A percentile compares a stretch with the other conserved stretches of the same genome.
Evolutionary conservation across 2,888 invertebrate genomes (phyloP).

Genomic region (Branchellion lobata): DNA sequence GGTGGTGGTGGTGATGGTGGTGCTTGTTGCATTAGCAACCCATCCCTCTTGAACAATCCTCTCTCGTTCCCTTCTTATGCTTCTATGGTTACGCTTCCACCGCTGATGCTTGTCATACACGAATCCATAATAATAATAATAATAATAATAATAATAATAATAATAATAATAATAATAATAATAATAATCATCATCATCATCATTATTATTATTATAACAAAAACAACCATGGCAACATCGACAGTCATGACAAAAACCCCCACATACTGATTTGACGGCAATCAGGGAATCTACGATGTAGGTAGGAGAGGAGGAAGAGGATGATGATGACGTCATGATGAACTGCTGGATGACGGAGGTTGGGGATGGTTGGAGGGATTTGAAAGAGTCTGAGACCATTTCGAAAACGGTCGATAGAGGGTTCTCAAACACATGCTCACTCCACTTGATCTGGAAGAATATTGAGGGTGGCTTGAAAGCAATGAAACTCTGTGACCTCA

Average conservation of each 20-base stretch:
- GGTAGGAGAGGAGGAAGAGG: neutral
- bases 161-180: neutral
- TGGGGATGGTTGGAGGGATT: neutral
- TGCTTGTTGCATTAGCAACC: too few relatives aligned
- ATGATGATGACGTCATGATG: conserved; percentile 1
- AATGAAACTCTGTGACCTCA: too few relatives aligned
- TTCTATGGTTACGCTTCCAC: too few relatives aligned
- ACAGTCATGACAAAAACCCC: too few relatives aligned
- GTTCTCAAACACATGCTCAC: neutral
- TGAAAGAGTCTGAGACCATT: neutral
- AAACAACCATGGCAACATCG: neutral
- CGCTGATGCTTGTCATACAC: neutral
- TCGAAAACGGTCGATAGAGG: conserved; percentile 11
- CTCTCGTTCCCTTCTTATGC: too few relatives aligned
- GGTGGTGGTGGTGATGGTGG: too few relatives aligned
- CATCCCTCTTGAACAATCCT: too few relatives aligned
- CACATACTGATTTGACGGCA: neutral
- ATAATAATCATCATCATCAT: neutral
- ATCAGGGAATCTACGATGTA: neutral
- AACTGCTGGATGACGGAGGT: neutral
- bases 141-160: neutral
- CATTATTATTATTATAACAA: neutral
- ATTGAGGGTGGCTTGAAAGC: too few relatives aligned
- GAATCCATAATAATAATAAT: neutral
- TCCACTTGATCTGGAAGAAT: neutral